Evolutionary conservation across 2,113 vertebrate species (phyloP).

Genomic region (Semnornis frantzii): DNA sequence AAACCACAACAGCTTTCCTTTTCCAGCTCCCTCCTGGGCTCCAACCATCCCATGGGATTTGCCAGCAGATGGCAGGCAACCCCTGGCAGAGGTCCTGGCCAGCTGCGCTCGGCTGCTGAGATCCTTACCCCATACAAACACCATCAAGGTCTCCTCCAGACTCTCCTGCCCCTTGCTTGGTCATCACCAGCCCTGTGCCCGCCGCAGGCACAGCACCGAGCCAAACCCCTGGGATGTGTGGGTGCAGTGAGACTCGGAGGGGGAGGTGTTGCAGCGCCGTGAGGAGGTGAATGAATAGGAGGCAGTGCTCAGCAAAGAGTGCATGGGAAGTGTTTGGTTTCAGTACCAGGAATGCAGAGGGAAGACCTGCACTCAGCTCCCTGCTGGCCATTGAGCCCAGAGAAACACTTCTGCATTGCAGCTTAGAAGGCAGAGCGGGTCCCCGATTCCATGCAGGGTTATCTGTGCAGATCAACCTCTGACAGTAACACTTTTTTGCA

Average conservation of each 20-base stretch:
- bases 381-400: neutral
- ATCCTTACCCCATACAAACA: neutral
- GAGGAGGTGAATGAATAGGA: neutral
- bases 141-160: neutral
- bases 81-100: neutral
- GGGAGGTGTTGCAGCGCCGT: neutral
- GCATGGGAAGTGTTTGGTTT: neutral
- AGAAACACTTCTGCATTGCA: neutral
- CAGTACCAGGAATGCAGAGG: neutral
- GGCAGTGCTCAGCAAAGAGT: neutral
- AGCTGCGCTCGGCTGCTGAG: neutral
- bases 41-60: neutral
- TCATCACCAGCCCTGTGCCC: fast-evolving
- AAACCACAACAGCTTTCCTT: neutral
- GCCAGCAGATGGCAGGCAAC: slow-evolving; percentile 67
- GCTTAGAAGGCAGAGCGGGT: neutral
- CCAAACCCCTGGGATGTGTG: fast-evolving
- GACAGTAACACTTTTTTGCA: neutral
- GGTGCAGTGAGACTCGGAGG: too few relatives aligned
- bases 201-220: neutral
- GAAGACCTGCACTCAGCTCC: neutral
- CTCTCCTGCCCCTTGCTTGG: neutral
- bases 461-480: neutral
- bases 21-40: neutral
- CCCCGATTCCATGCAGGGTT: neutral